Base-by-base conservation (phyloP, 2,113 vertebrate genomes). In the Oryzias curvinotus region DNA sequence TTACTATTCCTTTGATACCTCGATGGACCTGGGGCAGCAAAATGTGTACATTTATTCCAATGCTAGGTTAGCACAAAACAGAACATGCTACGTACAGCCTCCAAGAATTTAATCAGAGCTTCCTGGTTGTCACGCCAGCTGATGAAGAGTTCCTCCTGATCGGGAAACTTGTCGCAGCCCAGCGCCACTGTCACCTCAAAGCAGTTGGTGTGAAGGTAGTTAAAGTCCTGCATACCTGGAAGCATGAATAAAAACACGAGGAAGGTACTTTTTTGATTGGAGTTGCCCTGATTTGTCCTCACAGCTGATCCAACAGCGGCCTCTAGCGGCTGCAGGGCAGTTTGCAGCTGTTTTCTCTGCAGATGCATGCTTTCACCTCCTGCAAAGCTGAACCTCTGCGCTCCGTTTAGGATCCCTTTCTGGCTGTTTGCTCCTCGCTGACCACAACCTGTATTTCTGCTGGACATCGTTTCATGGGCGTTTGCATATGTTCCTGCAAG, bases 181-280 rank as follows among this genome's bases (percentile, higher is more conserved):
- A 99, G 90, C 71, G 94, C 93, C 78, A 98, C 92, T 0, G 96
- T 96, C 82, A 98, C 93, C 89, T 99, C 97, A 65, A 97, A 96
- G 65, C 96, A 99, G 86, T 99, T 99, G 85, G 94, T 97, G 92
- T 97, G 96, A 55, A 99, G 93, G 64, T 98, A 99, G 88, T 96
- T 98, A 89, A 99, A 98, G 90, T 99, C 96, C 68, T 95, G 93
- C 96, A 99, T 99, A 51, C 96, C 96, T 98, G 81, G 41, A 62
- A 4, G 43, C 8, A 45, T 51, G 54, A 50, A 56, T 5, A 19
- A 17, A 14, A 47, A 46, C 44, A 16, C 5, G 5, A 18, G 16
- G 6, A 7, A 16, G 3, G 8, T 12, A 2, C 36, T 36, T 36
- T 36, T 12, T 36, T 0, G 36, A 36, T 7, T 28, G 26, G 3